Percentiles rank a stretch among this genome's conserved stretches.
These are phyloP conservation scores for Nemotelus nigrinus DNA, from an alignment of 2,888 invertebrate species.

Conservation along the genomic window DNA sequence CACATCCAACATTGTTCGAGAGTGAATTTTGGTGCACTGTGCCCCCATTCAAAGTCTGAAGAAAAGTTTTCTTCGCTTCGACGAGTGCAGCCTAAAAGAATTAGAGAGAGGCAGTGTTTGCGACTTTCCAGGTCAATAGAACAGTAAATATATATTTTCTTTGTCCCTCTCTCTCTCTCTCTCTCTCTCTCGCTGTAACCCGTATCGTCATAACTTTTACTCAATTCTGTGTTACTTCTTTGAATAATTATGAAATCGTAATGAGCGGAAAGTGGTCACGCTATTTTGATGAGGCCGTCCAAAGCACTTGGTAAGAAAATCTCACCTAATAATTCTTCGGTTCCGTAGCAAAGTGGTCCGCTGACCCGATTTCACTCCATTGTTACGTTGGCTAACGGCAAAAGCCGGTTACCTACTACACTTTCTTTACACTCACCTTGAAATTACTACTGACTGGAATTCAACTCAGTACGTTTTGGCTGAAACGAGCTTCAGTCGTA, in stretches of 20 bases:
- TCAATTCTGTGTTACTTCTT: background rate
- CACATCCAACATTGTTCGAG: too few species aligned
- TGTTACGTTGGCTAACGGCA: background rate
- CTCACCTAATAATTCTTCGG: too few species aligned
- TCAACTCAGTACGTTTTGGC: too few species aligned
- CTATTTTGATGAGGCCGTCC: too few species aligned
- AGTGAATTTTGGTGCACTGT: too few species aligned
- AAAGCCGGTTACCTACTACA: background rate
- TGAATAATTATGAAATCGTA: constrained; percentile 3
- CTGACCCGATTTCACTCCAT: background rate
- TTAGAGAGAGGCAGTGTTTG: background rate
- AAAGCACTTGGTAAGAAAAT: too few species aligned
- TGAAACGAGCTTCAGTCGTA: too few species aligned
- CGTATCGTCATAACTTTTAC: constrained; percentile 14
- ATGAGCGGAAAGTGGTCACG: constrained; percentile 3
- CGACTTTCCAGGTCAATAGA: constrained; percentile 14
- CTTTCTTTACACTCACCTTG: constrained; percentile 17
- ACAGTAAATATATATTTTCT: background rate
- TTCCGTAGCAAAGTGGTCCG: background rate
- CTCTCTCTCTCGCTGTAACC: background rate
- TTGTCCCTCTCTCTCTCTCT: background rate
- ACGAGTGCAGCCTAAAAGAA: background rate
- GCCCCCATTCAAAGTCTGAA: too few species aligned
- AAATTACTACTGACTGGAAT: background rate
- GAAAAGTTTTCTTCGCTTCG: background rate